Conservation (phyloP, 2,113 vertebrate genomes). For the Grammomys surdaster region DNA sequence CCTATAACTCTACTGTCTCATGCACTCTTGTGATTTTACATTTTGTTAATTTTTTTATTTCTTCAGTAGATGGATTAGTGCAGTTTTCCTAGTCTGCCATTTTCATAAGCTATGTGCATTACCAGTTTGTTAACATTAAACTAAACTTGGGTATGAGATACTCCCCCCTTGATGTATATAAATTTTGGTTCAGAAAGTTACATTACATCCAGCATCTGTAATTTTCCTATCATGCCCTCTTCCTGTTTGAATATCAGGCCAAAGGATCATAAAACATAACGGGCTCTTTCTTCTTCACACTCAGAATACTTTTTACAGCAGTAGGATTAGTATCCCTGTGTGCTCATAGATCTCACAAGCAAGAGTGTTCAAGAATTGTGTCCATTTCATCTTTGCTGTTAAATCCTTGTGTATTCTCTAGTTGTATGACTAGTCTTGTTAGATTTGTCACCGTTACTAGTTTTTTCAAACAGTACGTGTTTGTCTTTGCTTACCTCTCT, state of each 20-base stretch:
- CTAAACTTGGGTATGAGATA: background rate
- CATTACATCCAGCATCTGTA: background rate
- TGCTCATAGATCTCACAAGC: background rate
- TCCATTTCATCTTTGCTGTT: constrained; percentile 29
- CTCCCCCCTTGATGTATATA: background rate
- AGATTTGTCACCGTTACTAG: background rate
- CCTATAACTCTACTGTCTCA: background rate
- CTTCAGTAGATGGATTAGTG: background rate
- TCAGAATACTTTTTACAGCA: constrained; percentile 6
- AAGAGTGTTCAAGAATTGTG: background rate
- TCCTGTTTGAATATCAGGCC: background rate
- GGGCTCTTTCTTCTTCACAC: background rate
- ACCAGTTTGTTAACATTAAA: background rate
- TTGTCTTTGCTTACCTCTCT: constrained; percentile 32
- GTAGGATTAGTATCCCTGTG: background rate
- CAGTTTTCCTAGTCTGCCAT: background rate
- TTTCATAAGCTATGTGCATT: constrained; percentile 2
- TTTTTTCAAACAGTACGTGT: constrained; percentile 1
- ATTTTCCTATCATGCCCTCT: background rate
- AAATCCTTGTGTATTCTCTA: background rate
- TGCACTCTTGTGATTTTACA: background rate
- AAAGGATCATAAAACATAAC: background rate
- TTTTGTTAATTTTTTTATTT: background rate
- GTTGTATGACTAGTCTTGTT: background rate
- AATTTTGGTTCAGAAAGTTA: background rate